Evolutionary conservation across 2,797 vertebrate species (phyloP), one percentile per base, ranked within the genome.

Genomic region (Scomberomorus guttatus): DNA sequence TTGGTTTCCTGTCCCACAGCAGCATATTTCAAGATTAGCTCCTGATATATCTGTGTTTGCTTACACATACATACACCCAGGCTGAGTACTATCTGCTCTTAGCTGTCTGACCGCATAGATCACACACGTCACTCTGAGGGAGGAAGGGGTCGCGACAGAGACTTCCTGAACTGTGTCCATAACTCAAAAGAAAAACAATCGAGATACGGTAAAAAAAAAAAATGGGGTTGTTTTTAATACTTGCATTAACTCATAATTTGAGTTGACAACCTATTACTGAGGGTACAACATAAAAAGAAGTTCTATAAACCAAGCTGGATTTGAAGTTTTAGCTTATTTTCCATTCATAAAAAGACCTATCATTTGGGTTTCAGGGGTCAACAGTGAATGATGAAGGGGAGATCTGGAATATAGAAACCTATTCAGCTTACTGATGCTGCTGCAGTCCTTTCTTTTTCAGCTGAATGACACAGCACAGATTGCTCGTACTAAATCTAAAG

Each of bases 1-100:
- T 7, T 44, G 76, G 80, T 59, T 91, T 92, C 89, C 86, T 85
- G 86, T 86, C 81, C 80, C 88, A 86, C 69, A 22, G 75, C 83
- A 61, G 68, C 70, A 85, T 74, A 82, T 48, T 77, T 70, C 65
- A 67, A 84, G 79, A 85, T 88, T 60, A 79, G 74, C 72, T 77
- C 44, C 71, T 71, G 58, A 82, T 88, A 81, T 67, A 75, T 75
- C 34, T 32, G 52, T 18, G 54, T 69, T 52, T 14, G 14, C 68
- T 27, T 24, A 72, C 59, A 73, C 62, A 76, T 17, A 78, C 25
- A 77, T n/a, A 81, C 73, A 72, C 64, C 57, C 60, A 68, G 10
- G 24, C 56, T 46, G 75, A 65, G 74, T 65, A 77, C 83, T 87
- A 89, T 88, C 85, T 85, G 79, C 76, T 76, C 24, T 46, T 27